phyloP scores from a whole-genome alignment of 2,888 invertebrate species.

The Bombyx huttoni region DNA sequence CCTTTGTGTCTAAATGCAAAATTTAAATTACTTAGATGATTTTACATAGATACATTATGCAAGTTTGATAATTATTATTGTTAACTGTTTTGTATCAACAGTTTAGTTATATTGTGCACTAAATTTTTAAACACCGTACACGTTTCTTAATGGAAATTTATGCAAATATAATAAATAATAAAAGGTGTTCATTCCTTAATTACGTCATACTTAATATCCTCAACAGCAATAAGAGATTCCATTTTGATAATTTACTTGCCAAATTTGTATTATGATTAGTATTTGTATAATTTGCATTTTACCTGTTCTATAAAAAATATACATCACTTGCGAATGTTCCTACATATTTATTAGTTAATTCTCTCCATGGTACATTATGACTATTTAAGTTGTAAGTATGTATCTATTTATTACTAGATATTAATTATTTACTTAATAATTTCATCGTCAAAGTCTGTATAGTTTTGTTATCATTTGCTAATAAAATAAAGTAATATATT shows the following conservation, averaged over 20 bases:
- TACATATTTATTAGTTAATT: conserved; percentile 37
- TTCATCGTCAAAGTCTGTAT: conserved; percentile 49
- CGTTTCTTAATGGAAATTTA: not conserved
- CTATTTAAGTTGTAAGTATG: conserved; percentile 27
- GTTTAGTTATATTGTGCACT: not conserved
- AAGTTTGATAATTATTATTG: not conserved
- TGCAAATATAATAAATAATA: not conserved
- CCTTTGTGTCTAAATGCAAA: conserved; percentile 2
- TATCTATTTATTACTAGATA: conserved; percentile 50
- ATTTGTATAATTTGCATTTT: conserved; percentile 32
- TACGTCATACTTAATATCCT: conserved; percentile 2
- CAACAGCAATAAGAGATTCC: conserved; percentile 22
- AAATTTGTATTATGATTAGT: conserved; percentile 37
- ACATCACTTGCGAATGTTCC: conserved; percentile 50
- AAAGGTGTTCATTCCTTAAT: conserved; percentile 1
- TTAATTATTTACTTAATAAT: conserved; percentile 33
- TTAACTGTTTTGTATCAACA: not conserved
- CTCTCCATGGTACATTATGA: conserved; percentile 26
- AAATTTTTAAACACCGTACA: not conserved
- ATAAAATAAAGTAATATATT: conserved; percentile 34
- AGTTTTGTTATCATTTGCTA: conserved; percentile 63
- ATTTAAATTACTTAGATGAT: not conserved
- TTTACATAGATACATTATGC: not conserved
- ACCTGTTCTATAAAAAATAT: conserved; percentile 16
- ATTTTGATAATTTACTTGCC: conserved; percentile 40